These are phyloP conservation scores for Sitobion miscanthi DNA, from an alignment of 1,140 invertebrate genomes.

Conservation along the genomic window DNA sequence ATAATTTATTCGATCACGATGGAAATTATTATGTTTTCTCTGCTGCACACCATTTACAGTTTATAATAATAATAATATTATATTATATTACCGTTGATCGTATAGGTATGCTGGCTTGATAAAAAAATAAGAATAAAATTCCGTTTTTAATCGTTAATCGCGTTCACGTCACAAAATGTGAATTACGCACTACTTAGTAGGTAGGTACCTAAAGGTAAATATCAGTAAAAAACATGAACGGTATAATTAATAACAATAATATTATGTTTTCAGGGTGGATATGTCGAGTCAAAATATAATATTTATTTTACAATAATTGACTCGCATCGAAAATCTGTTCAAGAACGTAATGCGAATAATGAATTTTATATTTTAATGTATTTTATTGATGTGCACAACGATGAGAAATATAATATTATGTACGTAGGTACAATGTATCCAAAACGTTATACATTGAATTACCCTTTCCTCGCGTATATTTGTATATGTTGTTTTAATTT, in stretches of 20 bases:
- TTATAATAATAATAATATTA: too few species aligned
- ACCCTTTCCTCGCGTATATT: background rate
- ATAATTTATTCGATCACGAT: background rate
- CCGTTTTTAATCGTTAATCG: background rate
- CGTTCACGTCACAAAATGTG: background rate
- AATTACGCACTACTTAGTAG: background rate
- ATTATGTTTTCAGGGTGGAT: background rate
- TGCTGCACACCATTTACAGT: background rate
- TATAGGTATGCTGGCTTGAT: background rate
- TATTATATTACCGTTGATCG: background rate
- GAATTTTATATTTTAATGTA: background rate
- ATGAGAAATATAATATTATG: background rate
- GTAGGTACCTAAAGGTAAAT: background rate
- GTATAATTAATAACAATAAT: background rate
- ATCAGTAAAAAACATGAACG: background rate
- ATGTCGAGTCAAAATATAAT: too few species aligned
- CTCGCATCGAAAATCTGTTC: too few species aligned
- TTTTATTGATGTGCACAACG: background rate
- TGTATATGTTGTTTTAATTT: background rate
- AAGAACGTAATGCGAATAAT: too few species aligned
- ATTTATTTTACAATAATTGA: too few species aligned
- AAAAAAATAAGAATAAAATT: background rate
- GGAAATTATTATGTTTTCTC: background rate
- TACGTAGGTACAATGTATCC: background rate
- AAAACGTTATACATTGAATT: background rate